Evolutionary conservation across 2,888 invertebrate species (phyloP), one percentile per base, ranked within the genome.

Genomic region (Sericinus montela): DNA sequence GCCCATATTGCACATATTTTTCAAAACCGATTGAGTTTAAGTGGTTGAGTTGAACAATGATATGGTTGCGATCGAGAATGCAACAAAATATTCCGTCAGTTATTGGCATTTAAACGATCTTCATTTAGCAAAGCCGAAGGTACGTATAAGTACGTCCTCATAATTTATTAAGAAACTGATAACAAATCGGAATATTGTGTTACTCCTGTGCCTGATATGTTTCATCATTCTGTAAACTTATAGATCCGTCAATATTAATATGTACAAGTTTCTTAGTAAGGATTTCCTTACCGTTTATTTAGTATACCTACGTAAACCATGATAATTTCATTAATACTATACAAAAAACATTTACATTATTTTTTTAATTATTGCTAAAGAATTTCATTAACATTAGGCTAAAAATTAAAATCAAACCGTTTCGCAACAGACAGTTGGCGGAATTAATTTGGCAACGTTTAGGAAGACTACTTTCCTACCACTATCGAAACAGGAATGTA

Each of bases 401-500:
- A 85, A 63, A 78, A 70, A 74, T 76, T 78, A 75, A 75, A 80
- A 72, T 73, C 79, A 79, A 75, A 75, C 77, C 69, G 80, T 80
- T 79, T 80, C 82, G 81, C 83, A 81, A 80, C 80, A 82, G 79
- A 83, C 68, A 78, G 83, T 86, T 85, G 82, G 83, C 84, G 80
- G 80, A 77, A 72, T 75, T 70, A 81, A 84, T 88, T 88, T 88
- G 88, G 88, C 88, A 87, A 86, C 84, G 83, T 85, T 87, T 72
- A 82, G 86, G 87, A 88, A 88, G 88, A 88, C 87, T 86, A 86
- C 84, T 85, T 81, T 83, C 78, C 83, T 87, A 87, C 80, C 75
- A 84, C 83, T 85, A 83, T 84, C 82, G 81, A 86, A 86, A 88
- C 80, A 85, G 83, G 79, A 84, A 81, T 86, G 85, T 80, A 72